These are phyloP conservation scores for Chelidonichthys spinosus DNA, from an alignment of 2,797 vertebrate genomes.

Conservation along the genomic window DNA sequence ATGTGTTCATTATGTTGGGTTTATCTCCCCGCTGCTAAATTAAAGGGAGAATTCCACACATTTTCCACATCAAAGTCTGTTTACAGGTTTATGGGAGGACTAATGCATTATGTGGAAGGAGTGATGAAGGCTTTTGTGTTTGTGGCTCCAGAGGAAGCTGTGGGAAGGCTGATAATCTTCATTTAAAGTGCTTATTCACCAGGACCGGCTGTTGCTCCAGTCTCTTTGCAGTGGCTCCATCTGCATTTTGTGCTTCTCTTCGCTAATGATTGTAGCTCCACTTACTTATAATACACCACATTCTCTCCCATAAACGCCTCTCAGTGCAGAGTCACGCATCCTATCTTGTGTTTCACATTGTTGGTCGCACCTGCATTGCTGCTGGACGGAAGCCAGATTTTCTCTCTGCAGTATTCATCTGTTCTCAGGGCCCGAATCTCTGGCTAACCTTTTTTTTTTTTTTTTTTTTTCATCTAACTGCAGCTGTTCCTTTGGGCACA, in stretches of 20 bases:
- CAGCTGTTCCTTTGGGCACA: conserved; percentile 7
- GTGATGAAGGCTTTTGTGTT: background rate
- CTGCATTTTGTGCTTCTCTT: too few relatives aligned
- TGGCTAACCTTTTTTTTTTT: conserved; percentile 26
- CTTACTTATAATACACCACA: background rate
- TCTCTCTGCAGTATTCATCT: conserved; percentile 30
- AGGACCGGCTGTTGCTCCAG: background rate
- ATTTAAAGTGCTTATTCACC: background rate
- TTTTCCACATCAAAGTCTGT: background rate
- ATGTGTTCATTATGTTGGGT: background rate
- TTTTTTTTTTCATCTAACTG: conserved; percentile 37
- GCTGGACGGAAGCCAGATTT: conserved; percentile 42
- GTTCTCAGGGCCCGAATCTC: conserved; percentile 20
- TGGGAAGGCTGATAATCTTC: background rate
- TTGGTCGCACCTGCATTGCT: conserved; percentile 51
- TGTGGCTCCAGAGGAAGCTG: background rate
- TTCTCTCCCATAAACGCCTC: background rate
- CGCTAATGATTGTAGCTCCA: too few relatives aligned
- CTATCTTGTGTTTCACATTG: conserved; percentile 38
- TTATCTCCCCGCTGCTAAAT: background rate
- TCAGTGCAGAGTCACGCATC: background rate
- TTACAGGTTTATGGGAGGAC: background rate
- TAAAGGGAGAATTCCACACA: background rate
- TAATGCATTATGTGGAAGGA: background rate
- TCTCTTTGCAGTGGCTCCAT: background rate